These are phyloP conservation scores for Cisticola juncidis DNA, from an alignment of 2,113 vertebrate species.

Conservation along the genomic window DNA sequence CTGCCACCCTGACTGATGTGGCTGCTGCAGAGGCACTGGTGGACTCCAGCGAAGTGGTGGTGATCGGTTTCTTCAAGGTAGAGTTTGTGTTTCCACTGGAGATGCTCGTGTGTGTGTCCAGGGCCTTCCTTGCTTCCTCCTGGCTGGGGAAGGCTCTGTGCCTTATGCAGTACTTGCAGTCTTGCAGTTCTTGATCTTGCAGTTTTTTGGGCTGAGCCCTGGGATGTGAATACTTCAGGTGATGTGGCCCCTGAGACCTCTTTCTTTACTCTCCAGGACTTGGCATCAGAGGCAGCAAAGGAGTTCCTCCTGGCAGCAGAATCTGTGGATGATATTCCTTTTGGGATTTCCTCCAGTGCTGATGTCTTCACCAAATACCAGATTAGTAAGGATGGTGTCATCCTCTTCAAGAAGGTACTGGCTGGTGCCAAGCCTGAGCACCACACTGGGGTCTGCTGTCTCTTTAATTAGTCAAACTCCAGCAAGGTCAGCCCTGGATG, in stretches of 20 bases:
- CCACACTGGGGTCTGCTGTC: background rate
- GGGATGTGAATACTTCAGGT: background rate
- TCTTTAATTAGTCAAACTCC: background rate
- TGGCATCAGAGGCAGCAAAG: conserved; percentile 79
- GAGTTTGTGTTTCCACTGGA: background rate
- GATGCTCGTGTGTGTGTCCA: background rate
- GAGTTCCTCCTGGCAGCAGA: conserved; percentile 88
- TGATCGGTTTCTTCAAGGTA: conserved; percentile 98
- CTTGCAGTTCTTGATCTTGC: background rate
- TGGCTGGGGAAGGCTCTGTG: background rate
- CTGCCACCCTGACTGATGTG: conserved; percentile 72
- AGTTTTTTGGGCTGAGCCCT: background rate
- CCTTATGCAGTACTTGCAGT: background rate
- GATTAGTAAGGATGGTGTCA: conserved; percentile 81
- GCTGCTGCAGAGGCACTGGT: conserved; percentile 79
- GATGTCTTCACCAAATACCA: conserved; percentile 86
- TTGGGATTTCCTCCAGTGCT: conserved; percentile 82
- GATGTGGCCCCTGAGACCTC: background rate
- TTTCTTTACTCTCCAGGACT: conserved; percentile 72
- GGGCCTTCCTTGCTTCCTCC: background rate
- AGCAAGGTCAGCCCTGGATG: accelerated
- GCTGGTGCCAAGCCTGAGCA: background rate
- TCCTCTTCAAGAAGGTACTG: conserved; percentile 96
- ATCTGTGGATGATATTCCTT: conserved; percentile 89
- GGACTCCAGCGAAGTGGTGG: conserved; percentile 86